A percentile compares a stretch with the other conserved stretches of the same genome.
Conservation (phyloP, 2,113 vertebrate genomes). For the Epinephelus fuscoguttatus region DNA sequence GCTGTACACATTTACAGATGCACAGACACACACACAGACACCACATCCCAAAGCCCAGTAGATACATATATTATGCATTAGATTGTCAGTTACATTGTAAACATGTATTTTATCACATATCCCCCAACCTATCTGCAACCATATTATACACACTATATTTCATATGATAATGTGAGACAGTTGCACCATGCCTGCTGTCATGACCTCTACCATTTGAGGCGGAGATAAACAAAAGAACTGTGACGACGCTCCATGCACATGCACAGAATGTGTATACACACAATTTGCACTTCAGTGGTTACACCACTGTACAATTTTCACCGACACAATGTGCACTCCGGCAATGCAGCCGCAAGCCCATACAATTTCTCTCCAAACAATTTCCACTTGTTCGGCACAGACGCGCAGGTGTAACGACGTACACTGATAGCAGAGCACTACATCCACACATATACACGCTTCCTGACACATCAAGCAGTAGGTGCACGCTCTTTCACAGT, state of each 20-base stretch:
- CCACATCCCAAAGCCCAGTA: neutral
- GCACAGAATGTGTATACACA: neutral
- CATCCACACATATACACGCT: slow-evolving; percentile 9
- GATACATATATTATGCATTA: neutral
- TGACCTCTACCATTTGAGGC: slow-evolving; percentile 20
- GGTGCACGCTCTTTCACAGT: slow-evolving; percentile 47
- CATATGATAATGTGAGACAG: slow-evolving; percentile 8
- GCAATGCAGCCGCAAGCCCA: neutral
- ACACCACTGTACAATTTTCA: slow-evolving; percentile 29
- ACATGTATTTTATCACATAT: slow-evolving; percentile 21
- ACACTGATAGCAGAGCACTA: neutral
- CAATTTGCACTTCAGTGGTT: slow-evolving; percentile 58
- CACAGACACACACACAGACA: neutral
- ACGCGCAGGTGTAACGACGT: neutral
- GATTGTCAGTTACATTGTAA: neutral
- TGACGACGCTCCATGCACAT: neutral
- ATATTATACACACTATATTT: slow-evolving; percentile 4
- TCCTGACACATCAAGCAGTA: slow-evolving; percentile 42
- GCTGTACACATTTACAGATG: neutral
- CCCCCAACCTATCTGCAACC: slow-evolving; percentile 1
- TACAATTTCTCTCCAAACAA: slow-evolving; percentile 19
- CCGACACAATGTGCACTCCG: slow-evolving; percentile 10
- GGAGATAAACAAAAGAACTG: neutral
- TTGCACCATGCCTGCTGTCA: neutral
- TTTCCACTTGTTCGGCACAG: slow-evolving; percentile 25